Percentiles rank a stretch among this genome's conserved stretches.
Evolutionary conservation across 2,888 invertebrate species (phyloP).

Genomic region (Metallyticus violacea): DNA sequence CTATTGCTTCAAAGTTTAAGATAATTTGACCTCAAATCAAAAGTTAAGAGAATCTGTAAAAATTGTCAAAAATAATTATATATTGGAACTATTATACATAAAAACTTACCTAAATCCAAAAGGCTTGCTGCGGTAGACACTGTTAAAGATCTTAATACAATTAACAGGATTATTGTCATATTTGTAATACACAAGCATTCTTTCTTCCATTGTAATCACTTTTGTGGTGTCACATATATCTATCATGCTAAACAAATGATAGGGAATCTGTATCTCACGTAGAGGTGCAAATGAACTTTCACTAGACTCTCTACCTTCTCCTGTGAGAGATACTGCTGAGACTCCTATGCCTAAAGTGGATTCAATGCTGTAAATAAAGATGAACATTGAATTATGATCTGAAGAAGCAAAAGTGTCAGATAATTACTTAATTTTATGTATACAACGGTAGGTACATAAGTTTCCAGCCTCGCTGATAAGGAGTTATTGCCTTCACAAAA

Average conservation of each 20-base stretch:
- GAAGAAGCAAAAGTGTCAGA: neutral
- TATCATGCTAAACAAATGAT: slow-evolving; percentile 88
- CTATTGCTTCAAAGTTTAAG: too few relatives aligned
- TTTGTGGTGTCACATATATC: slow-evolving; percentile 96
- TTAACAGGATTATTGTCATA: slow-evolving; percentile 95
- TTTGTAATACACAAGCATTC: slow-evolving; percentile 91
- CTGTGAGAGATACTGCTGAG: slow-evolving; percentile 85
- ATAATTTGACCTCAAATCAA: too few relatives aligned
- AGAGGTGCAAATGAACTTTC: slow-evolving; percentile 87
- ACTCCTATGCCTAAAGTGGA: slow-evolving; percentile 88
- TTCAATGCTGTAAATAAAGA: slow-evolving; percentile 52
- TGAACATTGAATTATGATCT: too few relatives aligned
- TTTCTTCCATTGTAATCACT: slow-evolving; percentile 83
- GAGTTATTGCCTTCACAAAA: too few relatives aligned
- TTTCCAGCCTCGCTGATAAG: too few relatives aligned
- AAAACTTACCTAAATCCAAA: slow-evolving; percentile 72
- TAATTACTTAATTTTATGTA: neutral
- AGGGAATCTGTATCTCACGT: slow-evolving; percentile 77
- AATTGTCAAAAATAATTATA: too few relatives aligned
- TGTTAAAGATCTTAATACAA: slow-evolving; percentile 94
- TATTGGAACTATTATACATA: neutral
- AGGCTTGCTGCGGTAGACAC: slow-evolving; percentile 78
- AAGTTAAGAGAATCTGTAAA: too few relatives aligned
- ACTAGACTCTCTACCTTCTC: slow-evolving; percentile 84
- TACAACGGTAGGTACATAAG: too few relatives aligned